Conservation (phyloP, 2,113 vertebrate species). For the Camelus bactrianus region DNA sequence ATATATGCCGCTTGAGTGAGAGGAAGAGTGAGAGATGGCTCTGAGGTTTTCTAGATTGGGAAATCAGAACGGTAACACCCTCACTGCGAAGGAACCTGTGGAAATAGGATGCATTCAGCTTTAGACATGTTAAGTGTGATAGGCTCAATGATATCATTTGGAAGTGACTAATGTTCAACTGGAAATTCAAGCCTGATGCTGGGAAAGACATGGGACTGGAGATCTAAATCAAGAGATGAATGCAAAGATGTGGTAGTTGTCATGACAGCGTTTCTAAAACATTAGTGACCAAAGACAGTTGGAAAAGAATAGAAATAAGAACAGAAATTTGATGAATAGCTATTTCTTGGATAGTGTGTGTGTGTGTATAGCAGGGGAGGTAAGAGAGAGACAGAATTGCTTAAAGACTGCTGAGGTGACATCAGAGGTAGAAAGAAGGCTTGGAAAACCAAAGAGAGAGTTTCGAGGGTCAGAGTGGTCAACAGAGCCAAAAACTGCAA, state of each 20-base stretch:
- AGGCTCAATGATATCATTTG: neutral
- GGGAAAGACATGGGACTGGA: neutral
- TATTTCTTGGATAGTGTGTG: neutral
- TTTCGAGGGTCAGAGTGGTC: neutral
- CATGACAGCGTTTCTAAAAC: neutral
- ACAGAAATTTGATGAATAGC: neutral
- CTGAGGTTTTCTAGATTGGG: neutral
- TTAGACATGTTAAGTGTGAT: neutral
- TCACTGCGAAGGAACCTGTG: neutral
- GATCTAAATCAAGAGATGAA: neutral
- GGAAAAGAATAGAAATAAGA: neutral
- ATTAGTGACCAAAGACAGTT: neutral
- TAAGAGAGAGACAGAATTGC: neutral
- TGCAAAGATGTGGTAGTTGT: neutral
- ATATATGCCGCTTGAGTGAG: neutral
- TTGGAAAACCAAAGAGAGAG: neutral
- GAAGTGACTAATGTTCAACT: neutral
- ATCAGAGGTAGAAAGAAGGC: neutral
- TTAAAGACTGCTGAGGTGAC: neutral
- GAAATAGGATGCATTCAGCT: neutral
- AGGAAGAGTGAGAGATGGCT: neutral
- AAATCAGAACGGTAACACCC: neutral
- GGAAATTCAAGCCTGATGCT: neutral
- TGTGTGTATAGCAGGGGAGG: neutral
- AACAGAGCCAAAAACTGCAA: neutral